Conservation (phyloP, 35 echinoderm and acorn worm genomes). For the Lytechinus variegatus region DNA sequence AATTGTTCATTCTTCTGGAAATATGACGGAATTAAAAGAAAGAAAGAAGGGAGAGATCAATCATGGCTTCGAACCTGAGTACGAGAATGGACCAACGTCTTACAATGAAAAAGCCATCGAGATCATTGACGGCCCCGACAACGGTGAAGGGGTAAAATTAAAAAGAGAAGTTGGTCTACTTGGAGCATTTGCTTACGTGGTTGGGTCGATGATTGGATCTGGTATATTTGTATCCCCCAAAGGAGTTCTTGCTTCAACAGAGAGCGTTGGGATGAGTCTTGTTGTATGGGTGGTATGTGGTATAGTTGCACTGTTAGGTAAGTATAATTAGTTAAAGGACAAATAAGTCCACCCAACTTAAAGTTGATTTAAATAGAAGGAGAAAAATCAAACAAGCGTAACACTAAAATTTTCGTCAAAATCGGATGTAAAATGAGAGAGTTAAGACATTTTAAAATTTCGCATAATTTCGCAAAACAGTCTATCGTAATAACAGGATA, state of each 20-base stretch:
- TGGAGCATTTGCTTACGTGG: constrained; percentile 53
- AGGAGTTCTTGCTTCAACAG: constrained; percentile 59
- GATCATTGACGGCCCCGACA: not conserved
- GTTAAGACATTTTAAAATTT: no score
- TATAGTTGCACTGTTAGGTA: constrained; percentile 62
- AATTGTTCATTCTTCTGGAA: not conserved
- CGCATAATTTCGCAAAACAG: no score
- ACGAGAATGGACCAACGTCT: not conserved
- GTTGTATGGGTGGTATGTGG: constrained; percentile 79
- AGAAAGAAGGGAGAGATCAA: constrained; percentile 29
- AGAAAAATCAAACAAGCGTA: no score
- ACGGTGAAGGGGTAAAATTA: not conserved
- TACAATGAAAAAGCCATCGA: not conserved
- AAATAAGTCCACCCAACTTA: no score
- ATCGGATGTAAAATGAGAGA: no score
- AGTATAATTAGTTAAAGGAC: not conserved
- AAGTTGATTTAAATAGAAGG: no score
- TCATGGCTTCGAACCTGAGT: not conserved
- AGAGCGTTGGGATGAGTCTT: constrained; percentile 80
- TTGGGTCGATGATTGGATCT: constrained; percentile 70
- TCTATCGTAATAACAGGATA: no score
- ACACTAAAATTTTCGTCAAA: no score
- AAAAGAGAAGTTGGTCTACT: constrained; percentile 46
- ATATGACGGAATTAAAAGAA: constrained; percentile 47
- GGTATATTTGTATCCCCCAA: constrained; percentile 85